Evolutionary conservation across 2,888 invertebrate species (phyloP), one percentile per base, ranked within the genome.

Genomic region (Trissolcus brochymenae): DNA sequence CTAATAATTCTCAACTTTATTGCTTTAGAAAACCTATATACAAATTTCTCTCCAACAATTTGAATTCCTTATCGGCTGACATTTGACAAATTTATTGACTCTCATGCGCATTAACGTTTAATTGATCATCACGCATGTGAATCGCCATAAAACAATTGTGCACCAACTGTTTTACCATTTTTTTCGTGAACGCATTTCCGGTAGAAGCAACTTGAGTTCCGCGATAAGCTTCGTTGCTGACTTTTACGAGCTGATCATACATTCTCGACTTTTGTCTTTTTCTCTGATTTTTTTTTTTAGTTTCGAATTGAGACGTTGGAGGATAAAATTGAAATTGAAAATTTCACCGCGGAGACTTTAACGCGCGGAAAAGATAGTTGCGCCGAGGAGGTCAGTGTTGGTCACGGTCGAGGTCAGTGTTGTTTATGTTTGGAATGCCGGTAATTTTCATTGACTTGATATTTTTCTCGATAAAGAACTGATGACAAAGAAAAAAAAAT

Each of bases 141-240:
- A 60, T 55, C 54, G 25, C 29, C 46, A 21, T 57, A 54, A 54
- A 46, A 17, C 17, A 35, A 68, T 53, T 29, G 29, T 43, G 17
- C 46, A 16, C 35, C 9, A 35, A 9, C 35, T 11, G 41, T 16
- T 57, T 68, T 46, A 11, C 16, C 9, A n/a, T 68, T 68, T 67
- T 60, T 67, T 46, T 40, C 21, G 7, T 46, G 54, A 54, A 35
- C 35, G 4, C 25, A 53, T 59, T 60, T 67, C 67, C 59, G 67
- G 53, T 19, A 57, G 59, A 59, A 51, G 53, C 57, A 50, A 62
- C 56, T 29, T 50, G 9, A 35, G 35, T 35, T 35, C 35, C 50
- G 35, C 25, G 64, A 71, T 71, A 64, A 57, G 71, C 64, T 71
- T 64, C 64, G 51, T 64, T 62, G 55, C 64, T 64, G 51, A 71